Base-by-base conservation (phyloP, 2,113 vertebrate species). In the Anarrhichthys ocellatus region DNA sequence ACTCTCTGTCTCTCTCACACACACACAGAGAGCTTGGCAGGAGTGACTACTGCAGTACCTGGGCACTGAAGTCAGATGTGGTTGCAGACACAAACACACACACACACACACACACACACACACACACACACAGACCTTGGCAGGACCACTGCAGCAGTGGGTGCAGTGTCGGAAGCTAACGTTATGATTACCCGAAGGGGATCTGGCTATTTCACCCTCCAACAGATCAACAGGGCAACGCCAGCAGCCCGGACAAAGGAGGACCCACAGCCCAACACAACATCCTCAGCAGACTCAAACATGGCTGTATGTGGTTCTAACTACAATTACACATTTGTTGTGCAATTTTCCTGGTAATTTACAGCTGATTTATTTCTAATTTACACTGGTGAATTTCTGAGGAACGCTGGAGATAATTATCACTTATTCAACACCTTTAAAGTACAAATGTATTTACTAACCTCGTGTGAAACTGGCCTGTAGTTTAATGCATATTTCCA, bases 61-160 rank as follows among this genome's bases (percentile, higher is more conserved):
- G 63, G 77, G 80, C 22, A 15, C 83, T 80, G 29, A 72, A 89
- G 71, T 87, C 78, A 87, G 75, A 80, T 84, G 82, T 80, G 76
- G 89, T 83, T 64, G 69, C 46, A 79, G 63, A 79, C 20, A 54
- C 29, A 50, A 42, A 50, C 40, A 48, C 68, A 71, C 40, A 20
- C 65, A 50, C 66, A 48, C 63, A 58, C 68, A 11, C 44, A 34
- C 48, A 65, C 66, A 46, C 52, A 61, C 68, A 73, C 58, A 46
- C 58, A 72, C 34, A 44, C 46, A 76, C 56, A 70, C 70, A 81
- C 48, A 79, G 48, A 77, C n/a, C 36, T 68, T 38, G 71, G 70
- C 64, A 87, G 59, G 22, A 38, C 72, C 78, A 79, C 82, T 85
- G 86, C 86, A 81, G 82, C 62, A 56, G 42, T 67, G 78, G 75